Evolutionary conservation across 1,140 invertebrate species (phyloP).

Genomic region (Lamellibrachia luymesi): DNA sequence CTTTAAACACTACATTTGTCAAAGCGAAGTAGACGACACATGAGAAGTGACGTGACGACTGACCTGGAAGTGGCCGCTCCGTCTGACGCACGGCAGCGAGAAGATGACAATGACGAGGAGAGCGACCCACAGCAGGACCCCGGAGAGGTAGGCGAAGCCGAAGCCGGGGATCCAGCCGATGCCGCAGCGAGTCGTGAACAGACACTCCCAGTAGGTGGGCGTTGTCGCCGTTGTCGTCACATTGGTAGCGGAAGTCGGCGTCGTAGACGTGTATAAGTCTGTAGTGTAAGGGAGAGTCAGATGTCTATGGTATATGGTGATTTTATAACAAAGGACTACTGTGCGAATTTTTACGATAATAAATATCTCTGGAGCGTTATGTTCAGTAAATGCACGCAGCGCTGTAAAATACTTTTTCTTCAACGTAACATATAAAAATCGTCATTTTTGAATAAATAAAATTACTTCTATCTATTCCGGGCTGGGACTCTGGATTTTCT

Average conservation of each 20-base stretch:
- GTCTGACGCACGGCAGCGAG: slow-evolving; percentile 81
- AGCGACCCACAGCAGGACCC: slow-evolving; percentile 72
- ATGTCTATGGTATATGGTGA: neutral
- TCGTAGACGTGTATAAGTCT: neutral
- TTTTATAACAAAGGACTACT: neutral
- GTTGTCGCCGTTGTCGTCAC: neutral
- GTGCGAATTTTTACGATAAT: too few relatives aligned
- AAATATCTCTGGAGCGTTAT: too few relatives aligned
- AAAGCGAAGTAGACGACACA: neutral
- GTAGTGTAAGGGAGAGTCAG: neutral
- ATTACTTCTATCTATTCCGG: too few relatives aligned
- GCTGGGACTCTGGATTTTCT: too few relatives aligned
- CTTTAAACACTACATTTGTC: too few relatives aligned
- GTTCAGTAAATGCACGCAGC: too few relatives aligned
- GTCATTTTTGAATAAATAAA: too few relatives aligned
- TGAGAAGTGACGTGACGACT: neutral
- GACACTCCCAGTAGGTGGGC: slow-evolving; percentile 63
- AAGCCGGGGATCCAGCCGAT: slow-evolving; percentile 61
- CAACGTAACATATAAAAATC: too few relatives aligned
- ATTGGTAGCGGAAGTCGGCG: neutral
- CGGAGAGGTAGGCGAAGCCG: slow-evolving; percentile 80
- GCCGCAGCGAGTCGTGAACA: slow-evolving; percentile 74
- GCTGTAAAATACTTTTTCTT: too few relatives aligned
- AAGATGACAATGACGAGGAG: slow-evolving; percentile 79
- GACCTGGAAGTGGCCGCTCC: slow-evolving; percentile 89